Evolutionary conservation across 2,797 vertebrate genomes (phyloP).

Genomic region (Anas capensis): DNA sequence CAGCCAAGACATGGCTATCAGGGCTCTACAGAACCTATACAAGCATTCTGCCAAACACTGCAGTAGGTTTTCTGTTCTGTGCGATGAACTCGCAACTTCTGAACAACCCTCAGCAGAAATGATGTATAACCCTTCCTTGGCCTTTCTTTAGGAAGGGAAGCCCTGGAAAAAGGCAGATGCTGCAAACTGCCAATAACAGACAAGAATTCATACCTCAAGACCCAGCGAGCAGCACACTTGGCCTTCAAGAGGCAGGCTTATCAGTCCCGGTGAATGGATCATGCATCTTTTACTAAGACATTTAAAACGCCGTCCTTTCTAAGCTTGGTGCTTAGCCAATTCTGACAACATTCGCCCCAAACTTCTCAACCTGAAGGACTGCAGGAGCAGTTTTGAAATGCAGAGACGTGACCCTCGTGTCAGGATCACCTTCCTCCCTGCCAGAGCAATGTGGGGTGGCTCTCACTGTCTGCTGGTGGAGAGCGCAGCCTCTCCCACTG

Average conservation of each 20-base stretch:
- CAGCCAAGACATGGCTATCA: background rate
- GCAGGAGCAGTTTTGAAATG: background rate
- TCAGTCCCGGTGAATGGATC: background rate
- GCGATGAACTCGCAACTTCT: background rate
- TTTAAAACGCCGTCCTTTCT: background rate
- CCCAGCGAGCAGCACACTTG: background rate
- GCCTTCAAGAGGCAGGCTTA: background rate
- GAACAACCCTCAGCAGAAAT: background rate
- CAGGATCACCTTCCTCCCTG: background rate
- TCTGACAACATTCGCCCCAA: background rate
- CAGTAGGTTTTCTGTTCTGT: background rate
- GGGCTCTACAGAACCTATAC: background rate
- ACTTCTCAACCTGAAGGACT: background rate
- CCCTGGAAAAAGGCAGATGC: background rate
- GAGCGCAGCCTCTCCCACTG: background rate
- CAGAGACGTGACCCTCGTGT: fast-evolving
- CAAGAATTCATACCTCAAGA: background rate
- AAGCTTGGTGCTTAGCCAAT: background rate
- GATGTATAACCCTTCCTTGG: background rate
- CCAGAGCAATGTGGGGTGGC: background rate
- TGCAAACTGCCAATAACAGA: background rate
- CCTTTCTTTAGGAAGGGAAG: background rate
- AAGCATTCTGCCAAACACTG: background rate
- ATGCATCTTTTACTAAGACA: background rate
- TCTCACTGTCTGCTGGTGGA: background rate